Evolutionary conservation across 2,888 invertebrate species (phyloP).

Genomic region (Thymelicus sylvestris): DNA sequence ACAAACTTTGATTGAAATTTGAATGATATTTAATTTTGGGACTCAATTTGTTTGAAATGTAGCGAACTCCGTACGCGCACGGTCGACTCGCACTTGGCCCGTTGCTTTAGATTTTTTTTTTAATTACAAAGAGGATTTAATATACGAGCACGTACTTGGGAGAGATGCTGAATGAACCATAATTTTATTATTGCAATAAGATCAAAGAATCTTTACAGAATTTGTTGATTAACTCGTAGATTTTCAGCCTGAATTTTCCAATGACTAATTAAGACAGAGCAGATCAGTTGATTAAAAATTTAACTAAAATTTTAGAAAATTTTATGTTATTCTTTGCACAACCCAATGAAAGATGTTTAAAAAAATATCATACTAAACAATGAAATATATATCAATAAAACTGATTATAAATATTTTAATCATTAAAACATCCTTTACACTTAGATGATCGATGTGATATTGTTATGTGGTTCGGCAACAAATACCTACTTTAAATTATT

Average conservation of each 20-base stretch:
- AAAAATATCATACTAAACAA: too few species aligned
- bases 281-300: slow-evolving; percentile 6
- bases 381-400: too few species aligned
- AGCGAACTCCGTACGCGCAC: not conserved
- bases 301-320: not conserved
- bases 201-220: slow-evolving; percentile 15
- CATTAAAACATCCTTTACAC: too few species aligned
- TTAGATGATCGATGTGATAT: too few species aligned
- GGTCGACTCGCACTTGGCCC: not conserved
- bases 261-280: slow-evolving; percentile 16
- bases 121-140: slow-evolving; percentile 1
- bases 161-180: slow-evolving; percentile 23
- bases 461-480: too few species aligned
- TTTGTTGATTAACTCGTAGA: slow-evolving; percentile 26
- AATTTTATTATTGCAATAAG: slow-evolving; percentile 22
- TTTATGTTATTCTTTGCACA: not conserved
- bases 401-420: too few species aligned
- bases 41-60: not conserved
- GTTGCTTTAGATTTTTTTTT: slow-evolving; percentile 8
- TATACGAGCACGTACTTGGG: slow-evolving; percentile 4
- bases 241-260: slow-evolving; percentile 16
- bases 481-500: too few species aligned
- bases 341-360: too few species aligned
- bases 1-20: slow-evolving; percentile 4
- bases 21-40: not conserved